Conservation (phyloP, 2,113 vertebrate species). For the Madoqua kirkii region DNA sequence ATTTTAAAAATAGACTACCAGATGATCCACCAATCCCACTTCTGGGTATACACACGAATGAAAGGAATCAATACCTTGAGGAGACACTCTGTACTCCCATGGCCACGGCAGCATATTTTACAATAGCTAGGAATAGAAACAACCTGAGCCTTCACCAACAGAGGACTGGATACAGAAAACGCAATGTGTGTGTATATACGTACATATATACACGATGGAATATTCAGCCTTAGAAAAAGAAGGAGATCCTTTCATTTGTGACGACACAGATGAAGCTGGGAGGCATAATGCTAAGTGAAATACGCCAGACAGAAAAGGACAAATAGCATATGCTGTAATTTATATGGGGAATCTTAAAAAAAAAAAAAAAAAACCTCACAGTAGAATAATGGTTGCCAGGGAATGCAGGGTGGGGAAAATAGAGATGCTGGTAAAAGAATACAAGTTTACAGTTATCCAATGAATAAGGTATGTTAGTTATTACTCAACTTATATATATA, state of each 20-base stretch:
- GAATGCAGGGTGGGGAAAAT: neutral
- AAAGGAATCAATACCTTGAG: neutral
- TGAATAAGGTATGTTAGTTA: neutral
- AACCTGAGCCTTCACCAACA: neutral
- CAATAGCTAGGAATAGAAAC: neutral
- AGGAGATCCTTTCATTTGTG: neutral
- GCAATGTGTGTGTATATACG: neutral
- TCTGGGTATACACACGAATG: neutral
- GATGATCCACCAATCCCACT: neutral
- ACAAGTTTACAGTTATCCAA: neutral
- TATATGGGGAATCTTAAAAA: neutral
- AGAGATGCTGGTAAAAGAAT: neutral
- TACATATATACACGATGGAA: neutral
- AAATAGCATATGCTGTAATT: neutral
- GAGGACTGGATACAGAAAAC: neutral
- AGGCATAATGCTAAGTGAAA: neutral
- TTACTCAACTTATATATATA: neutral
- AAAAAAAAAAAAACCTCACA: neutral
- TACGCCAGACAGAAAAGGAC: neutral
- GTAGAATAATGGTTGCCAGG: neutral
- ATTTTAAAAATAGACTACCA: neutral
- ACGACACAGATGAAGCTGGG: neutral
- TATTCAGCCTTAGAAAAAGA: neutral
- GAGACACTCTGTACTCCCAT: neutral
- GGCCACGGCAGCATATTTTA: neutral